Evolutionary conservation across 2,797 vertebrate genomes (phyloP).

Genomic region (Peromyscus attwateri): DNA sequence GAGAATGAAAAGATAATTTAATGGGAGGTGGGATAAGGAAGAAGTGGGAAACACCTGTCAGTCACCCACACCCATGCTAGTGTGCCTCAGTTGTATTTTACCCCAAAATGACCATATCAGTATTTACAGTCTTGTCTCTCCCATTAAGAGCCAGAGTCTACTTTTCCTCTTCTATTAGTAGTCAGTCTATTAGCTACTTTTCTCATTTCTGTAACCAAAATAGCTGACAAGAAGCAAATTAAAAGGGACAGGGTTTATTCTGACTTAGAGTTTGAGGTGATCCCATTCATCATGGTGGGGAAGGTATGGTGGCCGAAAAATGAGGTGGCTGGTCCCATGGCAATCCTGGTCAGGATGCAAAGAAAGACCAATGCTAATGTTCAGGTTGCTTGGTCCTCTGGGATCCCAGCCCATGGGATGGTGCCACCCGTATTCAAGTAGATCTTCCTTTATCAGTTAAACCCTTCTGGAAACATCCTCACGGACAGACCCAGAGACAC

Average conservation of each 20-base stretch:
- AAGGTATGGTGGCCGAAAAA: background rate
- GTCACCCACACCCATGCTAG: background rate
- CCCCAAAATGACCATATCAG: background rate
- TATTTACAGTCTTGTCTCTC: background rate
- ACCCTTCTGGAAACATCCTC: background rate
- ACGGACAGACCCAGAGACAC: background rate
- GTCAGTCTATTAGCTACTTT: background rate
- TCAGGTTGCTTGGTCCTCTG: background rate
- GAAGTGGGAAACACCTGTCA: background rate
- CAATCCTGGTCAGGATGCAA: background rate
- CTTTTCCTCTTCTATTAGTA: background rate
- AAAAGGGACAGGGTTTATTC: background rate
- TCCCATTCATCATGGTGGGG: too few relatives aligned
- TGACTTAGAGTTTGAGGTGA: background rate
- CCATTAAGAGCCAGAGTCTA: background rate
- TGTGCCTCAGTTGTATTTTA: background rate
- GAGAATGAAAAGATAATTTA: background rate
- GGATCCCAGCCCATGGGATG: background rate
- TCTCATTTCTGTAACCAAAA: background rate
- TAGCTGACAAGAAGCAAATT: background rate
- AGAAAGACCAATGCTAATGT: background rate
- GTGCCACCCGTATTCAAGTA: background rate
- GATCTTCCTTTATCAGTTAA: background rate
- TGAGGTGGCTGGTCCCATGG: background rate
- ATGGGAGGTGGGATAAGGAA: background rate